Conservation (phyloP, 1,140 invertebrate genomes). For the Drosophila nasuta region DNA sequence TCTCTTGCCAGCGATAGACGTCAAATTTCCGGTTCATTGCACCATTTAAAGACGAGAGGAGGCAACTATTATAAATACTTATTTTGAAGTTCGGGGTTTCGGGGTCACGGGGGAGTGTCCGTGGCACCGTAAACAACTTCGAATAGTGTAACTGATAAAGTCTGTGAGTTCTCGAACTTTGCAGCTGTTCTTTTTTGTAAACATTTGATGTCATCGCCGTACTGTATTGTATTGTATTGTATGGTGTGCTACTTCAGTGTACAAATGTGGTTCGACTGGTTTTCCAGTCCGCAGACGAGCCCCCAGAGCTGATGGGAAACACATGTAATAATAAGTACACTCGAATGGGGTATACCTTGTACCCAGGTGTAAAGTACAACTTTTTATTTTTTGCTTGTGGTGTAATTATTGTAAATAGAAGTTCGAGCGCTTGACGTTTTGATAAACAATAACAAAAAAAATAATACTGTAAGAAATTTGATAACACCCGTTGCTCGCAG, state of each 20-base stretch:
- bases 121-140: neutral
- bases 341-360: neutral
- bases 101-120: conserved; percentile 1
- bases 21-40: conserved; percentile 7
- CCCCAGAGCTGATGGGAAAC: conserved; percentile 2
- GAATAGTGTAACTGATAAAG: neutral
- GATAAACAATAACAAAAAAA: neutral
- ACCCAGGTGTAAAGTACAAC: neutral
- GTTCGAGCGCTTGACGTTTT: neutral
- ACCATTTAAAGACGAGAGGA: neutral
- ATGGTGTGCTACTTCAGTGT: neutral
- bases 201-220: conserved; percentile 4
- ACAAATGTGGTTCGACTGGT: conserved; percentile 8
- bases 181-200: neutral
- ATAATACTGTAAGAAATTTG: neutral
- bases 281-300: conserved; percentile 5
- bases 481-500: neutral
- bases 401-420: neutral
- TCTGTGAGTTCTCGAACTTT: neutral
- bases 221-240: neutral
- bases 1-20: neutral
- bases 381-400: neutral
- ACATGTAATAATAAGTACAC: conserved; percentile 2
- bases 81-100: neutral
- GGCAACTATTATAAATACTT: neutral